A percentile compares a stretch with the other conserved stretches of the same genome.
These are phyloP conservation scores for Cistogaster globosa DNA, from an alignment of 2,888 invertebrate species.

Conservation along the genomic window DNA sequence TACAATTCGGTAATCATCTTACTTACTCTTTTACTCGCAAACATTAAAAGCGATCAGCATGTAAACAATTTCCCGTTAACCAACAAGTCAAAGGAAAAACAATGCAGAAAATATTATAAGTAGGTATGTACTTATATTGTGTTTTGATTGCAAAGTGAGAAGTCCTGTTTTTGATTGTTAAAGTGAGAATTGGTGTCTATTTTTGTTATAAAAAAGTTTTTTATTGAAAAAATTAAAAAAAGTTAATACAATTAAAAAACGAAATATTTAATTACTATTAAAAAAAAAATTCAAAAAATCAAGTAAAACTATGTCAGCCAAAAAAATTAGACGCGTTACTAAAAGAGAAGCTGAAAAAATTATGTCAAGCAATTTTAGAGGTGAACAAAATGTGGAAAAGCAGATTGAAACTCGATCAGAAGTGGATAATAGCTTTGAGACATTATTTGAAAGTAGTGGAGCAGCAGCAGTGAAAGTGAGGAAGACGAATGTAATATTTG, in stretches of 20 bases:
- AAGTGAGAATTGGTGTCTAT: too few relatives aligned
- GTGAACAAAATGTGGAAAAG: constrained; percentile 13
- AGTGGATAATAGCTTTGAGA: background rate
- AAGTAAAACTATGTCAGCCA: constrained; percentile 1
- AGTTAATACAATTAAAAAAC: background rate
- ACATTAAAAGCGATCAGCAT: too few relatives aligned
- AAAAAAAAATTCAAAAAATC: constrained; percentile 3
- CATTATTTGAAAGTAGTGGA: too few relatives aligned
- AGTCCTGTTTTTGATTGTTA: background rate
- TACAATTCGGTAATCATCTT: constrained; percentile 5
- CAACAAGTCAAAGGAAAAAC: too few relatives aligned
- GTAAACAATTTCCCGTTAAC: too few relatives aligned
- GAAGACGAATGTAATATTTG: too few relatives aligned
- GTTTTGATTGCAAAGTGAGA: constrained; percentile 1
- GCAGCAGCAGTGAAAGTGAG: too few relatives aligned
- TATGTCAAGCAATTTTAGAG: too few relatives aligned
- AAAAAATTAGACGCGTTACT: background rate
- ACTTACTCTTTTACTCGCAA: too few relatives aligned
- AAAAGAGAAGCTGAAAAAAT: too few relatives aligned
- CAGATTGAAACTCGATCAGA: constrained; percentile 11
- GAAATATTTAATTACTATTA: background rate
- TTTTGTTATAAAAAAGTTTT: background rate
- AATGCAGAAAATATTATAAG: too few relatives aligned
- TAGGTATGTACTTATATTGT: background rate
- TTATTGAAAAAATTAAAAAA: constrained; percentile 1